These are phyloP conservation scores for Sternarchorhynchus goeldii DNA, from an alignment of 2,797 vertebrate genomes.

Conservation along the genomic window DNA sequence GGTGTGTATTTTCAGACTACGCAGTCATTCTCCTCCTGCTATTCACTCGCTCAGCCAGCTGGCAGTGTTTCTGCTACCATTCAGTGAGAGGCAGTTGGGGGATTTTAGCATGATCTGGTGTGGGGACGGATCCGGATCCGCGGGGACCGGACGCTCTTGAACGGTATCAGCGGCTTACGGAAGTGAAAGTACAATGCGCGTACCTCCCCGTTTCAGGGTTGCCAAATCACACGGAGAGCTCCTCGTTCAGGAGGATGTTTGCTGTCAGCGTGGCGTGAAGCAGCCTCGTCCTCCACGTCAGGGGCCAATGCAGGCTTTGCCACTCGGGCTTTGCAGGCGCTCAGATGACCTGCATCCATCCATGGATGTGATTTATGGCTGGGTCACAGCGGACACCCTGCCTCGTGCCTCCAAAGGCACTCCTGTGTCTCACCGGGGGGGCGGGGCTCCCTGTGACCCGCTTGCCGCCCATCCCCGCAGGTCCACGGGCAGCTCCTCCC, in stretches of 20 bases:
- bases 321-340: neutral
- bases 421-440: neutral
- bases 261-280: slow-evolving; percentile 1
- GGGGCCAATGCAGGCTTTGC: neutral
- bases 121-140: too few species aligned
- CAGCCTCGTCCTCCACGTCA: too few species aligned
- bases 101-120: neutral
- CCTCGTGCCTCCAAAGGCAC: neutral
- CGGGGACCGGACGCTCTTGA: neutral
- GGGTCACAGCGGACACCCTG: too few species aligned
- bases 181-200: neutral
- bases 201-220: neutral
- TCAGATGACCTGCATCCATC: neutral
- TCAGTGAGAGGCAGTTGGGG: slow-evolving; percentile 7
- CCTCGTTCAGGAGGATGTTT: neutral
- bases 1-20: slow-evolving; percentile 1
- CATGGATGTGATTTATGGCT: too few species aligned
- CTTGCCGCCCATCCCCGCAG: slow-evolving; percentile 2
- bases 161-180: neutral
- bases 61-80: neutral
- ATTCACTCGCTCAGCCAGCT: neutral
- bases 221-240: neutral
- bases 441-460: neutral
- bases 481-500: neutral
- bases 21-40: neutral